Evolutionary conservation across 2,888 invertebrate genomes (phyloP).

Genomic region (Amblyteles armatorius): DNA sequence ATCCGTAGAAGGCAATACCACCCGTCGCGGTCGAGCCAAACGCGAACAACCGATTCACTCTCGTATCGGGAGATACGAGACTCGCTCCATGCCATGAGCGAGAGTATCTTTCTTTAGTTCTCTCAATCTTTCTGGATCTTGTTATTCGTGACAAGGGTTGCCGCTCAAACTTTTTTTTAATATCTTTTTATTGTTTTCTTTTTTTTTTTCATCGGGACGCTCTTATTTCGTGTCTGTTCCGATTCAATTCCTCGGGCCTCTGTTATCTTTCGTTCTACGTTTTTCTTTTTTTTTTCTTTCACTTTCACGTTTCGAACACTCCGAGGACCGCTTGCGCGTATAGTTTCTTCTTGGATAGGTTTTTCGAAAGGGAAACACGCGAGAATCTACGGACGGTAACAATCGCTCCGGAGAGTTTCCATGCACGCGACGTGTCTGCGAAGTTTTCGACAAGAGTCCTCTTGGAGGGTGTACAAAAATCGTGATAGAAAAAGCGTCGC

Average conservation of each 20-base stretch:
- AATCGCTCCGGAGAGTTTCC: conserved; percentile 15
- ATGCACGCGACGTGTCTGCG: conserved; percentile 42
- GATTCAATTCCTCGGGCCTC: conserved; percentile 39
- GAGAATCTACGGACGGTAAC: conserved; percentile 19
- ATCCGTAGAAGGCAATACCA: conserved; percentile 66
- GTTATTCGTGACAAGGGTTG: conserved; percentile 61
- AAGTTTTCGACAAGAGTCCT: conserved; percentile 14
- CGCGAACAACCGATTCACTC: conserved; percentile 62
- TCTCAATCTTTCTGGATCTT: conserved; percentile 58
- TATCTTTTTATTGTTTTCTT: conserved; percentile 1
- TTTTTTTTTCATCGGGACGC: not conserved
- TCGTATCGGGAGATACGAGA: conserved; percentile 54
- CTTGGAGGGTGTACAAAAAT: conserved; percentile 14
- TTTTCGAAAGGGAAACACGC: conserved; percentile 1
- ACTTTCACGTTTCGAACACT: conserved; percentile 5
- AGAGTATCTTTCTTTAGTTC: conserved; percentile 38
- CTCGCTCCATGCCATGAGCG: not conserved
- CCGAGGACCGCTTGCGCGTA: not conserved
- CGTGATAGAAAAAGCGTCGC: conserved; percentile 6
- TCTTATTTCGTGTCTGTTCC: conserved; percentile 29
- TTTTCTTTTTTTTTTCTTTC: conserved; percentile 2
- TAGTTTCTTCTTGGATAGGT: not conserved
- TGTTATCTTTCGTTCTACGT: conserved; percentile 23
- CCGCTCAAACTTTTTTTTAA: conserved; percentile 27
- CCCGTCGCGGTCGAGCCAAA: conserved; percentile 59